These are phyloP conservation scores for Tetramorium bicarinatum DNA, from an alignment of 2,888 invertebrate species.

Conservation along the genomic window DNA sequence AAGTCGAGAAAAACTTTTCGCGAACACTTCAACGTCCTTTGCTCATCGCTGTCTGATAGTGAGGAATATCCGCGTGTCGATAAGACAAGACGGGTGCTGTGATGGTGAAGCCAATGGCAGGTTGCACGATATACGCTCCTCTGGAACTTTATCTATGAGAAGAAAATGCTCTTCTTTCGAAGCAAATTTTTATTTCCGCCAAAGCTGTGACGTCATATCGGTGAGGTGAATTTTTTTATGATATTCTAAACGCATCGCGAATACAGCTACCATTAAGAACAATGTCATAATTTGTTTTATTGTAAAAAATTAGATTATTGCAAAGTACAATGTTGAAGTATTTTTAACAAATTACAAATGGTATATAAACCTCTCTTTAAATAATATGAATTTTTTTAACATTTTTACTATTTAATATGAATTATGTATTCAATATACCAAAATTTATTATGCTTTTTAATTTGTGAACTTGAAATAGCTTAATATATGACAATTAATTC, in stretches of 20 bases:
- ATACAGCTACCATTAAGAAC: background rate
- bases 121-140: background rate
- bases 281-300: conserved; percentile 2
- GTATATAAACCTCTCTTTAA: background rate
- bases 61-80: conserved; percentile 31
- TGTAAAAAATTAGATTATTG: background rate
- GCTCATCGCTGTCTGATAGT: conserved; percentile 27
- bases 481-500: conserved; percentile 24
- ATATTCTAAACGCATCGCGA: background rate
- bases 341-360: conserved; percentile 9
- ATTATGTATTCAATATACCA: background rate
- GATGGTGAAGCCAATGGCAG: conserved; percentile 35
- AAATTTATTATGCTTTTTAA: conserved; percentile 5
- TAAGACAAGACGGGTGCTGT: conserved; percentile 23
- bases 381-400: background rate
- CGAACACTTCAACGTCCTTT: conserved; percentile 9
- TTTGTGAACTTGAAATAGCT: background rate
- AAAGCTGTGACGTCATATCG: background rate
- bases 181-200: conserved; percentile 23
- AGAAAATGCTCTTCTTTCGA: conserved; percentile 6
- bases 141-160: conserved; percentile 14
- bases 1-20: conserved; percentile 17
- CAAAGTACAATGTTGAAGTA: background rate
- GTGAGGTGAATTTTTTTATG: background rate
- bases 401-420: background rate